phyloP scores from a whole-genome alignment of 2,888 invertebrate genomes.

The Gari tellinella region DNA sequence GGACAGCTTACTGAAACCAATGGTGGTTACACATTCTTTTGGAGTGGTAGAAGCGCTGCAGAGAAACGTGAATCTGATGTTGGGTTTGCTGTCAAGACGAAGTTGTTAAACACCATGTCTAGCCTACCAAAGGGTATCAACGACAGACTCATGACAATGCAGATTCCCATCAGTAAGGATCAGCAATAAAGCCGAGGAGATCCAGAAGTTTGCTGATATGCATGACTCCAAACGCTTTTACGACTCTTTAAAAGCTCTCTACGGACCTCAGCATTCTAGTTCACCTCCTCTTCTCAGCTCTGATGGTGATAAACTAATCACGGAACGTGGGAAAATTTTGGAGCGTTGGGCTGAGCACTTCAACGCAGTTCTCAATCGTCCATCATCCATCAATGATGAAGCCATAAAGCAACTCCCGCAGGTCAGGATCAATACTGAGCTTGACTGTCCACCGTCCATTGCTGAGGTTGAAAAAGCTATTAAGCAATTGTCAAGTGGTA shows the following conservation, averaged over 20 bases:
- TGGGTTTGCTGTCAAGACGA: conserved; percentile 7
- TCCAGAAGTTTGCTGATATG: conserved; percentile 17
- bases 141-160: conserved; percentile 3
- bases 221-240: conserved; percentile 9
- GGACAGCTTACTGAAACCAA: conserved; percentile 3
- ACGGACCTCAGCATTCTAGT: conserved; percentile 13
- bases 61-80: conserved; percentile 5
- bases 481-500: no score
- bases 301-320: neutral
- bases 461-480: no score
- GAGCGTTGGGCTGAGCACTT: no score
- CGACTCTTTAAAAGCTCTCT: conserved; percentile 3
- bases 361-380: no score
- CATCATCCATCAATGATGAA: no score
- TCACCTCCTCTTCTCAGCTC: conserved; percentile 6
- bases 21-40: conserved; percentile 16
- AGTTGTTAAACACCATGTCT: neutral
- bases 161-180: neutral
- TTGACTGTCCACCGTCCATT: no score
- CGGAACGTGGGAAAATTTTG: no score
- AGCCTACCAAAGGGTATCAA: conserved; percentile 1
- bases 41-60: conserved; percentile 1
- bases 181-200: conserved; percentile 26
- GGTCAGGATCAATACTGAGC: no score
- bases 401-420: no score